phyloP scores from a whole-genome alignment of 2,888 invertebrate genomes.

The Drosophila vallismaia region DNA sequence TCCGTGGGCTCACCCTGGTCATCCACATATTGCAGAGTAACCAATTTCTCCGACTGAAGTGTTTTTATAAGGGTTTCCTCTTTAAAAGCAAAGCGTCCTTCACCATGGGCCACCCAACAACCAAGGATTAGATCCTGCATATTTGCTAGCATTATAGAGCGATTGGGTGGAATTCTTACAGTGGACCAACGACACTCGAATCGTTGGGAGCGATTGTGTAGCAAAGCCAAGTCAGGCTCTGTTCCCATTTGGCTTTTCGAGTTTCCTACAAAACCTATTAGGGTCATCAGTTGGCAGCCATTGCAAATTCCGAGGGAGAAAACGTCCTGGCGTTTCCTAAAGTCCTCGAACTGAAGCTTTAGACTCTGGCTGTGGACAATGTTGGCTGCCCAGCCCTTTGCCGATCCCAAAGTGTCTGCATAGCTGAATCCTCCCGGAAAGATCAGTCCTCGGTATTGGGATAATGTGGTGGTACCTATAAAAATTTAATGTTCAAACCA shows the following conservation, averaged over 20 bases:
- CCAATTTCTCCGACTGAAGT: constrained; percentile 86
- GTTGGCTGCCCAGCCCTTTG: constrained; percentile 98
- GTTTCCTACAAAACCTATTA: constrained; percentile 96
- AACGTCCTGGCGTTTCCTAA: constrained; percentile 90
- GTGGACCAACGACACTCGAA: constrained; percentile 92
- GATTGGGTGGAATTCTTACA: constrained; percentile 88
- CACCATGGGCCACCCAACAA: constrained; percentile 98
- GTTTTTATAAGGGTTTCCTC: constrained; percentile 84
- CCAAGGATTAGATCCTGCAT: constrained; percentile 96
- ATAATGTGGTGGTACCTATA: constrained; percentile 88
- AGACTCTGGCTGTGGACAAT: constrained; percentile 91
- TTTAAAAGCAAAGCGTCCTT: constrained; percentile 91
- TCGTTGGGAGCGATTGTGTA: constrained; percentile 94
- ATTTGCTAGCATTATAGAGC: constrained; percentile 93
- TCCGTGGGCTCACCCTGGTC: constrained; percentile 90
- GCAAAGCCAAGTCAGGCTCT: constrained; percentile 88
- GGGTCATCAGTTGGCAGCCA: constrained; percentile 97
- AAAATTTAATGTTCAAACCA: background rate
- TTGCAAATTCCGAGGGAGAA: constrained; percentile 99
- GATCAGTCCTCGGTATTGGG: constrained; percentile 93
- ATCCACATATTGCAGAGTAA: constrained; percentile 93
- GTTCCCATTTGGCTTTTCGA: constrained; percentile 28
- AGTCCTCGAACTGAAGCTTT: constrained; percentile 90
- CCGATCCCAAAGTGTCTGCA: constrained; percentile 97
- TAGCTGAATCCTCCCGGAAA: constrained; percentile 99